These are phyloP conservation scores for Chaetura pelagica DNA, from an alignment of 2,113 vertebrate genomes.

Conservation along the genomic window DNA sequence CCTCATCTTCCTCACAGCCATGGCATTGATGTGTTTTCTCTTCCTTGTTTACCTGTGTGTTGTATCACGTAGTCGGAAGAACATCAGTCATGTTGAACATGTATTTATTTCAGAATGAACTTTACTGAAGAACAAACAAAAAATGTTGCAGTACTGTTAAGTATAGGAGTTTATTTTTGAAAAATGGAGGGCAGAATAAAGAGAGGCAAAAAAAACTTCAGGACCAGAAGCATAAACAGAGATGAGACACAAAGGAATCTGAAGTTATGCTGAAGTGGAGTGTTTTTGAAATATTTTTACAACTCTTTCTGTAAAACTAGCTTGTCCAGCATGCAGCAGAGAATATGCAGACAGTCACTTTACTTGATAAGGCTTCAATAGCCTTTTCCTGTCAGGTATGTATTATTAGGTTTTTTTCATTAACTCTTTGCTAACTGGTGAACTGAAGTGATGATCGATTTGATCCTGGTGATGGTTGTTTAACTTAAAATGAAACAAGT, in stretches of 20 bases:
- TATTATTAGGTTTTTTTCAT: neutral
- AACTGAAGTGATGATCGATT: neutral
- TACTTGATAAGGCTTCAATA: neutral
- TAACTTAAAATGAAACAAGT: neutral
- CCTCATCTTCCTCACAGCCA: slow-evolving; percentile 83
- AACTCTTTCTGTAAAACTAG: neutral
- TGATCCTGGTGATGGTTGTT: neutral
- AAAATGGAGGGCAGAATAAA: neutral
- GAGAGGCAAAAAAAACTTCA: neutral
- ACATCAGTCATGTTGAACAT: neutral
- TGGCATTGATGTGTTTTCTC: slow-evolving; percentile 78
- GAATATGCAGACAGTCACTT: neutral
- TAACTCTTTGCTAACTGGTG: neutral
- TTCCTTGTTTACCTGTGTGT: slow-evolving; percentile 74
- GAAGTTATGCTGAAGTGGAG: neutral
- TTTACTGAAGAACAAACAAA: neutral
- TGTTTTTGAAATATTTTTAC: neutral
- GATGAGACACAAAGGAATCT: neutral
- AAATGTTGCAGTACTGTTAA: neutral
- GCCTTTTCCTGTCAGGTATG: neutral
- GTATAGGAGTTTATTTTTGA: neutral
- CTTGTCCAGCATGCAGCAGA: neutral
- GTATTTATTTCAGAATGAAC: slow-evolving; percentile 58
- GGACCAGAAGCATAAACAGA: neutral
- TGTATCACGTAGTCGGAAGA: neutral